These are phyloP conservation scores for Meganola albula DNA, from an alignment of 2,888 invertebrate genomes.

Conservation along the genomic window DNA sequence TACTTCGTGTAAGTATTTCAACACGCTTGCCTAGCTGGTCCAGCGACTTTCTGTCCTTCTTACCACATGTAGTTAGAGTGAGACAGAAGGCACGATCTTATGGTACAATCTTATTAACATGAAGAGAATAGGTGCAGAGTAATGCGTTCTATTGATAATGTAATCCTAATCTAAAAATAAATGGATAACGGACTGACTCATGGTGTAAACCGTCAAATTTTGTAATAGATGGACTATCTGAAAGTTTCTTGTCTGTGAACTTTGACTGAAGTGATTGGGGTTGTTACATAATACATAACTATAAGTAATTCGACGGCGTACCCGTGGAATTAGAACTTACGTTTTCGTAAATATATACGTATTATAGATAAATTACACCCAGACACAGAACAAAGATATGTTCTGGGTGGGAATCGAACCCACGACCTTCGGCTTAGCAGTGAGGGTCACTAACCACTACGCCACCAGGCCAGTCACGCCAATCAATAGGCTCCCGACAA, in stretches of 20 bases:
- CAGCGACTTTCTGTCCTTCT: conserved; percentile 30
- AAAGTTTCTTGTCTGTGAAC: neutral
- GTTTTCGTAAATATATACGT: too few species aligned
- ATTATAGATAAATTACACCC: too few species aligned
- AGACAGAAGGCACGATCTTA: conserved; percentile 30
- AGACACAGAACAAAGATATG: too few species aligned
- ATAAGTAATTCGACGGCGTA: too few species aligned
- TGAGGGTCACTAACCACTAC: too few species aligned
- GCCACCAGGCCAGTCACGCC: too few species aligned
- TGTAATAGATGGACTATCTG: conserved; percentile 5
- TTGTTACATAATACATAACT: too few species aligned
- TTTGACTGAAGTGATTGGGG: too few species aligned
- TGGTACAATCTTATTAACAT: conserved; percentile 42
- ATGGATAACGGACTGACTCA: conserved; percentile 21
- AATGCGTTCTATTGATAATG: conserved; percentile 39
- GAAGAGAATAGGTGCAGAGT: conserved; percentile 44
- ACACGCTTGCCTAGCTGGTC: conserved; percentile 52
- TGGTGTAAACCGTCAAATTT: conserved; percentile 13
- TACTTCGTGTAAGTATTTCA: conserved; percentile 69
- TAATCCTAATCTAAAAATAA: conserved; percentile 31
- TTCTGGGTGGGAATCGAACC: too few species aligned
- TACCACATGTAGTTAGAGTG: conserved; percentile 22
- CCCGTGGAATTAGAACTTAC: too few species aligned
- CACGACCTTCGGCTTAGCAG: too few species aligned
- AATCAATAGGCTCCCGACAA: too few species aligned